Percentiles rank a stretch among this genome's conserved stretches.
Conservation (phyloP, 2,113 vertebrate genomes). For the Lota lota region DNA sequence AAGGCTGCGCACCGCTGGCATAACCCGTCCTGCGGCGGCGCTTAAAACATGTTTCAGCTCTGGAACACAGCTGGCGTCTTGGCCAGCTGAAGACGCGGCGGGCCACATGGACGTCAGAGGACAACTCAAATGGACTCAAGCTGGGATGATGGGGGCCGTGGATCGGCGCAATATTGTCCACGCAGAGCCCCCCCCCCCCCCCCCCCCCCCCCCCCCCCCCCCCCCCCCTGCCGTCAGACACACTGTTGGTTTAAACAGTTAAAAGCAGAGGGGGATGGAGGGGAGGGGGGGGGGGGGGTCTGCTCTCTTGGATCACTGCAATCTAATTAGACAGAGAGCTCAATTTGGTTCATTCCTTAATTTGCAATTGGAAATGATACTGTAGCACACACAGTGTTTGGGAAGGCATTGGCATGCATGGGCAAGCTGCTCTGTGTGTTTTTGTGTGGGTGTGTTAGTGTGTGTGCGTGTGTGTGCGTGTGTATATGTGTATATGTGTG, state of each 20-base stretch:
- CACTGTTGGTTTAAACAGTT: no score
- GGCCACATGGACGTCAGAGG: conserved; percentile 44
- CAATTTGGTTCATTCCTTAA: no score
- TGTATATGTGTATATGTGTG: no score
- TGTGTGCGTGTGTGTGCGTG: no score
- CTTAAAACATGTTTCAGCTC: conserved; percentile 76
- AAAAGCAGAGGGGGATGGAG: no score
- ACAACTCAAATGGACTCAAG: conserved; percentile 59
- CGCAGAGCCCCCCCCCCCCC: conserved; percentile 27
- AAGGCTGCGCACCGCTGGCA: conserved; percentile 66
- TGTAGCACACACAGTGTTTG: conserved; percentile 8
- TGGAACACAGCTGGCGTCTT: conserved; percentile 75
- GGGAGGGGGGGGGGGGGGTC: background rate
- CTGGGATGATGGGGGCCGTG: conserved; percentile 52
- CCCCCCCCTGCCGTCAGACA: no score
- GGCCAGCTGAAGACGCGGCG: conserved; percentile 54
- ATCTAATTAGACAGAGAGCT: conserved; percentile 41
- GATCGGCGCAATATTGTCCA: conserved; percentile 28
- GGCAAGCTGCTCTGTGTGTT: background rate
- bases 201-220: conserved; percentile 15
- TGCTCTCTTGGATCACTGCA: conserved; percentile 39
- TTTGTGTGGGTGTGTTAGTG: no score
- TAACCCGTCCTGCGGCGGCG: conserved; percentile 71
- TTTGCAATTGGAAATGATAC: no score
- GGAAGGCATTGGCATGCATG: conserved; percentile 44